A percentile compares a stretch with the other conserved stretches of the same genome.
phyloP scores from a whole-genome alignment of 2,888 invertebrate genomes.

The Drosophila greeni region DNA sequence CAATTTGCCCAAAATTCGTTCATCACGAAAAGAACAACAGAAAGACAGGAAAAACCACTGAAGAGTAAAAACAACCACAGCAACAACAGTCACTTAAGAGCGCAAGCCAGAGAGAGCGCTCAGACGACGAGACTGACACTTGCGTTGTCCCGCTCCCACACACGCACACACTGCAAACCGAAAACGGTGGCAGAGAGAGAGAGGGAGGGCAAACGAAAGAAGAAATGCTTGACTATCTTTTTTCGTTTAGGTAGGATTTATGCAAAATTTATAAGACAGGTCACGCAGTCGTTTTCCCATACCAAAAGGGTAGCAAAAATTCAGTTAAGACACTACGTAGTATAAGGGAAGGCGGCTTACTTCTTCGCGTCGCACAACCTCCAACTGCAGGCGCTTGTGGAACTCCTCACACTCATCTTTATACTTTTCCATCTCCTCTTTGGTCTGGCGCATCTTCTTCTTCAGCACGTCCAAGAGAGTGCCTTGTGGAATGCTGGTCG shows the following conservation, averaged over 20 bases:
- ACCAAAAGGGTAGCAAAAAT: slow-evolving; percentile 60
- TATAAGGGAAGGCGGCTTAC: slow-evolving; percentile 83
- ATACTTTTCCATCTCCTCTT: slow-evolving; percentile 99
- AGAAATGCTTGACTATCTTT: slow-evolving; percentile 55
- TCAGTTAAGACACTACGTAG: slow-evolving; percentile 11
- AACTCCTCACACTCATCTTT: slow-evolving; percentile 98
- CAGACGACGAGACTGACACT: slow-evolving; percentile 19
- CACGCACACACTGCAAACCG: slow-evolving; percentile 9
- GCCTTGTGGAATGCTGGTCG: slow-evolving; percentile 94
- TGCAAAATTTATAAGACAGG: slow-evolving; percentile 46
- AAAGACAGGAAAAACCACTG: slow-evolving; percentile 50
- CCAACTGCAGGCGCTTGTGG: slow-evolving; percentile 95
- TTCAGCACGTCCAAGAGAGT: slow-evolving; percentile 97
- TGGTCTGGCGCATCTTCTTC: slow-evolving; percentile 99
- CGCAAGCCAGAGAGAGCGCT: slow-evolving; percentile 33
- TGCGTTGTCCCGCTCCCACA: slow-evolving; percentile 40
- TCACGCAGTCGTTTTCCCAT: slow-evolving; percentile 40
- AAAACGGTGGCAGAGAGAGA: slow-evolving; percentile 12
- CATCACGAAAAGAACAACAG: slow-evolving; percentile 48
- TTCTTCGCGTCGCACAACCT: slow-evolving; percentile 98
- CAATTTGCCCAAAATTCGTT: slow-evolving; percentile 49
- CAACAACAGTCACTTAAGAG: slow-evolving; percentile 42
- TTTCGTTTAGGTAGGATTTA: slow-evolving; percentile 43
- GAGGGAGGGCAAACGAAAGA: slow-evolving; percentile 28
- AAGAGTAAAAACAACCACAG: slow-evolving; percentile 50